Conservation (phyloP, 2,113 vertebrate species). For the chimpanzee (Pan troglodytes) region NHGRI_mPanTro3-v2.1_pri NC_086015.1:93759001-93759500, state of each 20-base stretch:
- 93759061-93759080: not conserved
- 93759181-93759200: not conserved
- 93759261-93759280: not conserved
- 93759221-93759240: not conserved
- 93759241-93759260: not conserved
- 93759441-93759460: constrained; percentile 26
- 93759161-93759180: not conserved
- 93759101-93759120: not conserved
- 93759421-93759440: not conserved
- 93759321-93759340: not conserved
- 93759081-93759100: not conserved
- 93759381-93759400: not conserved
- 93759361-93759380: not conserved
- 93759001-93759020: not conserved
- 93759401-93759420: not conserved
- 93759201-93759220: not conserved
- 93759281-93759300: not conserved
- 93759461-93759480: not conserved
- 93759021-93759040: not conserved
- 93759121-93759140: not conserved
- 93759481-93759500: not conserved
- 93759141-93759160: not conserved
- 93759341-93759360: not conserved
- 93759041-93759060: not conserved
- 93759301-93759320: not conserved